Conservation (phyloP, 2,797 vertebrate species). For the Girardinus metallicus region DNA sequence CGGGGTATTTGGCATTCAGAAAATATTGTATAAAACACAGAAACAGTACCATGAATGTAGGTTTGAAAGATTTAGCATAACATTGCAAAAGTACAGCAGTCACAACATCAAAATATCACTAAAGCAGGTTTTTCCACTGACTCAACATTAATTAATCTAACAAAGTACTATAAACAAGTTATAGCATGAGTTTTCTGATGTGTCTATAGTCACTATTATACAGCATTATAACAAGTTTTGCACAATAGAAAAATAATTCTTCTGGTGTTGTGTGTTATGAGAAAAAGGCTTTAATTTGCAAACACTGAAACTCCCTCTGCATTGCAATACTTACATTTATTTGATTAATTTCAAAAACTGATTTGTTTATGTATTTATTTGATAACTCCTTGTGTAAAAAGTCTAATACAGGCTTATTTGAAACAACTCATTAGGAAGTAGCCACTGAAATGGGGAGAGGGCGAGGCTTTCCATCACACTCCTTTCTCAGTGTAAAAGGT, state of each 20-base stretch:
- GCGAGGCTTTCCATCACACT: not conserved
- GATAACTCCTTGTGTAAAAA: constrained; percentile 28
- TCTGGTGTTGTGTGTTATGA: not conserved
- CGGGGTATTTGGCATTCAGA: not conserved
- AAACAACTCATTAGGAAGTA: constrained; percentile 12
- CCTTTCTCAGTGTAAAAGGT: not conserved
- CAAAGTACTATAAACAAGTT: not conserved
- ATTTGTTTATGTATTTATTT: not conserved
- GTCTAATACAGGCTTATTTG: constrained; percentile 26
- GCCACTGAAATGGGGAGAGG: not conserved
- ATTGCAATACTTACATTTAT: not conserved
- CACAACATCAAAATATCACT: not conserved
- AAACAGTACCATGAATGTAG: not conserved
- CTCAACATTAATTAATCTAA: not conserved
- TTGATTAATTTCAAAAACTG: not conserved
- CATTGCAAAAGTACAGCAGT: not conserved
- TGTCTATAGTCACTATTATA: not conserved
- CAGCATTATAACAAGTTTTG: not conserved
- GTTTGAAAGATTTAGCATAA: not conserved
- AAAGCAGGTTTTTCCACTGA: not conserved
- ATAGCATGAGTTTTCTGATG: not conserved
- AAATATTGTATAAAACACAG: not conserved
- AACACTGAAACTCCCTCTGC: not conserved
- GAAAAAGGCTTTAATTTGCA: not conserved
- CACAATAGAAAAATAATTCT: not conserved